Percentiles rank a stretch among this genome's conserved stretches.
These are phyloP conservation scores for Garrulus glandarius DNA, from an alignment of 2,797 vertebrate genomes.

Conservation along the genomic window DNA sequence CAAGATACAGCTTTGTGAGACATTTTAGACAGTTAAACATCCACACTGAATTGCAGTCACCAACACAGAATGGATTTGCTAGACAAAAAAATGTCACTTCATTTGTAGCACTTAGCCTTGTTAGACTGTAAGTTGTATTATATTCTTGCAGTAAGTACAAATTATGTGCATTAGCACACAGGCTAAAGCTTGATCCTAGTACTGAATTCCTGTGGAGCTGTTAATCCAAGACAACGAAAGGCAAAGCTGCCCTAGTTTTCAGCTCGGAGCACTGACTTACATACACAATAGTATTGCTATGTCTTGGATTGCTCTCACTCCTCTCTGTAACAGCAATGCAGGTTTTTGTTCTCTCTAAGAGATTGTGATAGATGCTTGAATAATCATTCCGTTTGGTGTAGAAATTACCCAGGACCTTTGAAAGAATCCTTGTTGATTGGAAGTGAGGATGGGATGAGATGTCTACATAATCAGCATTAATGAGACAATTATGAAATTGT, in stretches of 20 bases:
- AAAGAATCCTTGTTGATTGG: not conserved
- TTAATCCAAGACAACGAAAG: not conserved
- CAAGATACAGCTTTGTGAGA: not conserved
- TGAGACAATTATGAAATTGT: not conserved
- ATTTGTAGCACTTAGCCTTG: not conserved
- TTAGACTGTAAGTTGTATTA: not conserved
- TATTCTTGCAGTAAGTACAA: not conserved
- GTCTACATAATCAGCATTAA: not conserved
- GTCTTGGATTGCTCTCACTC: not conserved
- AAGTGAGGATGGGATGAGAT: not conserved
- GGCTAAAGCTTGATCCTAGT: not conserved
- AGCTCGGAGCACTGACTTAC: not conserved
- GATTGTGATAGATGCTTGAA: not conserved
- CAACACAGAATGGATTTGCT: not conserved
- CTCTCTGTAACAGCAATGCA: not conserved
- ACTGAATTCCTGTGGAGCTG: not conserved
- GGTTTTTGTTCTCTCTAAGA: not conserved
- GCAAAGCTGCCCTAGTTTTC: not conserved
- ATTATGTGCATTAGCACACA: not conserved
- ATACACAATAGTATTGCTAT: fast-evolving
- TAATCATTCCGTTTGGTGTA: not conserved
- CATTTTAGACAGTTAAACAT: not conserved
- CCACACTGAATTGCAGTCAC: not conserved
- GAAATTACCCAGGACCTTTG: not conserved
- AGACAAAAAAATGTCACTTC: not conserved